Evolutionary conservation across 2,888 invertebrate genomes (phyloP), one percentile per base, ranked within the genome.

Genomic region (Empis livida): DNA sequence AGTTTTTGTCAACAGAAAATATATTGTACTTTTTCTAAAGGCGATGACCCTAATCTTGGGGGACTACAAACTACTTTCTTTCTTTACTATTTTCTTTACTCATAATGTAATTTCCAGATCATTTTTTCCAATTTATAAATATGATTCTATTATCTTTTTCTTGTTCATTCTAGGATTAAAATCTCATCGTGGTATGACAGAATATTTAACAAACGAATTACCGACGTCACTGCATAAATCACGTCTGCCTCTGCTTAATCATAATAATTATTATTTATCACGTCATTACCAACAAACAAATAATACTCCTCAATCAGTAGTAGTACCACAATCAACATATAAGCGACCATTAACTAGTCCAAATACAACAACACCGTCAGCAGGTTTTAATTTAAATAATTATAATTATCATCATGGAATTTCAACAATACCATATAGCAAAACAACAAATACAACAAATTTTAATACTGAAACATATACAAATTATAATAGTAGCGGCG

Each of bases 101-200:
- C n/a, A n/a, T n/a, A n/a, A n/a, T n/a, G n/a, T n/a, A n/a, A n/a
- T n/a, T n/a, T n/a, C n/a, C n/a, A n/a, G n/a, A n/a, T 20, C 20
- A 20, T 20, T 5, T 20, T 20, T 20, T 20, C 3, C 20, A 20
- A 20, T 20, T 20, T 20, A 20, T 20, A 20, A 20, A 20, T 20
- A 5, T n/a, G n/a, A n/a, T n/a, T n/a, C n/a, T 20, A 20, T 20
- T 16, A 5, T 14, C 14, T 40, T 17, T 38, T 31, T 43, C n/a
- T 46, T 52, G 15, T 49, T 44, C 30, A 10, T 38, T 58, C 47
- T 59, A 69, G 69, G 67, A 62, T 57, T 59, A 55, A 63, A 66
- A 62, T 59, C 63, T 61, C 63, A 62, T 63, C 67, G 69, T 68
- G 69, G 69, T 61, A 70, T 70, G 69, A 69, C 69, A 63, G 68